These are phyloP conservation scores for Silurus glanis DNA, from an alignment of 2,113 vertebrate species.

Conservation along the genomic window DNA sequence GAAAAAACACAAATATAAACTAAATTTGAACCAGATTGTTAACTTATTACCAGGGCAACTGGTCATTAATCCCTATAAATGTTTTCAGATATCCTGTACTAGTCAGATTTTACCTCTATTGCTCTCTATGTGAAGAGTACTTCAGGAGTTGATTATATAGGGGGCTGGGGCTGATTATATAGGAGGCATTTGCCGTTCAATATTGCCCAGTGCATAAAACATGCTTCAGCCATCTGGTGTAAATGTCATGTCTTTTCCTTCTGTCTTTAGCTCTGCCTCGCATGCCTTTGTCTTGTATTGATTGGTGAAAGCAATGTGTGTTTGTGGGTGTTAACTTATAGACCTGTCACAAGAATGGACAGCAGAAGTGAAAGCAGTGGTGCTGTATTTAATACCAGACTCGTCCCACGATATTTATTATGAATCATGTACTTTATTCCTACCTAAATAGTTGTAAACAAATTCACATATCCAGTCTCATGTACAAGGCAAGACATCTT, in stretches of 20 bases:
- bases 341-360: not conserved
- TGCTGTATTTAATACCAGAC: constrained; percentile 4
- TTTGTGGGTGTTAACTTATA: constrained; percentile 3
- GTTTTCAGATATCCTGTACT: not conserved
- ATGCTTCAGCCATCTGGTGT: constrained; percentile 1
- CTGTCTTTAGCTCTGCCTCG: constrained; percentile 5
- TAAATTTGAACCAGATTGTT: constrained; percentile 45
- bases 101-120: constrained; percentile 28
- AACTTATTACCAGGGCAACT: constrained; percentile 59
- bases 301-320: constrained; percentile 10
- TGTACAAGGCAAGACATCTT: not conserved
- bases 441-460: not conserved
- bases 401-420: not conserved
- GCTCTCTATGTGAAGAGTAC: constrained; percentile 20
- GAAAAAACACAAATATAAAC: constrained; percentile 33
- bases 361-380: not conserved
- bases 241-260: constrained; percentile 13
- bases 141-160: constrained; percentile 27
- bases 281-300: constrained; percentile 32
- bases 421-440: not conserved
- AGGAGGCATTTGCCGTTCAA: constrained; percentile 23
- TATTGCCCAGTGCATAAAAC: constrained; percentile 10
- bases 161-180: constrained; percentile 3
- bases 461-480: not conserved
- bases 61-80: constrained; percentile 27